Percentiles rank a stretch among this genome's conserved stretches.
Conservation (phyloP, 2,113 vertebrate species). For the Hypanus sabinus region DNA sequence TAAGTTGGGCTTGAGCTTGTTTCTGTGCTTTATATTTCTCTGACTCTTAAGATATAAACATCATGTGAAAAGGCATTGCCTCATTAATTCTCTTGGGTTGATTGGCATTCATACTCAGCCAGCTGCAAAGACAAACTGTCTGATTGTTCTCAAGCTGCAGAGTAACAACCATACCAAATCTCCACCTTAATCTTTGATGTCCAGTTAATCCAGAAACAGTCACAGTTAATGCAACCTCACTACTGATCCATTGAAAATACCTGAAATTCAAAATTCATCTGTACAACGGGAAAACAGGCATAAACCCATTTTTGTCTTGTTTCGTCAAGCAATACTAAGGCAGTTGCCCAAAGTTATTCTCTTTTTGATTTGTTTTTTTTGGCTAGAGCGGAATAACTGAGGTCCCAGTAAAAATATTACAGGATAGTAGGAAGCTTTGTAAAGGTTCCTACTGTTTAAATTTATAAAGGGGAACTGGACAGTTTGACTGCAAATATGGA, state of each 20-base stretch:
- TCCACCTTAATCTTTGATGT: slow-evolving; percentile 27
- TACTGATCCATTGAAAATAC: not conserved
- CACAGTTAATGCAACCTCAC: not conserved
- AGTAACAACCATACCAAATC: not conserved
- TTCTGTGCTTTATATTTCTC: too few species aligned
- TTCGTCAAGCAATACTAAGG: not conserved
- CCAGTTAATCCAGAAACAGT: not conserved
- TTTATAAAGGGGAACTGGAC: not conserved
- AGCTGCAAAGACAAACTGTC: slow-evolving; percentile 11
- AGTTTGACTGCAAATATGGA: slow-evolving; percentile 2
- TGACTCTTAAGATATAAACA: too few species aligned
- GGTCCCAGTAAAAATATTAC: not conserved
- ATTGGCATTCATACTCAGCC: not conserved
- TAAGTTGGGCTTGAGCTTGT: too few species aligned
- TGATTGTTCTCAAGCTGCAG: not conserved
- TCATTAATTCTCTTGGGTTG: not conserved
- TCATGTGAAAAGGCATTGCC: too few species aligned
- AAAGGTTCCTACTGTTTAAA: not conserved
- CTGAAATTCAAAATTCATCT: slow-evolving; percentile 28
- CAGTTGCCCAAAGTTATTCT: not conserved
- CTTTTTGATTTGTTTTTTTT: not conserved
- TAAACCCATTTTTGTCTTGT: not conserved
- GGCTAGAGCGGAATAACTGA: not conserved
- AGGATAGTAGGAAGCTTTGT: not conserved
- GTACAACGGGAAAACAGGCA: not conserved